Base-by-base conservation (phyloP, 2,113 vertebrate species). In the Onychorhynchus coronatus region DNA sequence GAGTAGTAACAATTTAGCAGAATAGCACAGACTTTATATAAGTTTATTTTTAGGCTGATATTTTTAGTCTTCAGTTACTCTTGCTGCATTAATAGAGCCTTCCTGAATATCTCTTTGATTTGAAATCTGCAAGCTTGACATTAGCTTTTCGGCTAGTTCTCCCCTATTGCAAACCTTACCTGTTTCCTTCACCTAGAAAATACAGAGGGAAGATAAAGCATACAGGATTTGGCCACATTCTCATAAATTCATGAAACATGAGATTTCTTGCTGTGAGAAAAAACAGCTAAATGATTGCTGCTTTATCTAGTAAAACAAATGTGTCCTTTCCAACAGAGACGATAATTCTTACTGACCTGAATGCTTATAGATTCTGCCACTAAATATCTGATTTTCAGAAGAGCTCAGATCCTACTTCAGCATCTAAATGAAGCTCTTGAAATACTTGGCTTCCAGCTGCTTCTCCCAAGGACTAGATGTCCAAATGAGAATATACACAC, bases 291-390 rank as follows among this genome's bases (percentile, higher is more conserved):
- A 71, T 33, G 56, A 89, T 68, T 93, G 52, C 49, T 91, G 15
- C 31, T 94, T 96, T 93, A 94, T 87, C 91, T 92, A 70, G 88
- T 93, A 96, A 95, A 95, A 91, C n/a, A 87, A 96, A 81, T 81
- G 39, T 74, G 37, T 93, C 85, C 55, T 95, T 72, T 55, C 92
- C 93, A 88, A 63, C 79, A 86, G 90, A 88, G 89, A 84, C 0
- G 8, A 72, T 91, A 84, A 90, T 95, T 96, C 61, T 75, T 84
- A n/a, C 66, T 82, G 41, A 83, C 76, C 59, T 50, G 52, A 89
- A 88, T 3, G 1, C 39, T 75, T 85, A 80, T 13, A 81, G 70
- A 71, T 93, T 91, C 83, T 86, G 27, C 35, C 37, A 33, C 66
- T 79, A 89, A 92, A 79, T 85, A 79, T 49, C 58, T 89, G 63